Evolutionary conservation across 2,797 vertebrate species (phyloP), one percentile per base, ranked within the genome.

Genomic region (Naso thynnoides): DNA sequence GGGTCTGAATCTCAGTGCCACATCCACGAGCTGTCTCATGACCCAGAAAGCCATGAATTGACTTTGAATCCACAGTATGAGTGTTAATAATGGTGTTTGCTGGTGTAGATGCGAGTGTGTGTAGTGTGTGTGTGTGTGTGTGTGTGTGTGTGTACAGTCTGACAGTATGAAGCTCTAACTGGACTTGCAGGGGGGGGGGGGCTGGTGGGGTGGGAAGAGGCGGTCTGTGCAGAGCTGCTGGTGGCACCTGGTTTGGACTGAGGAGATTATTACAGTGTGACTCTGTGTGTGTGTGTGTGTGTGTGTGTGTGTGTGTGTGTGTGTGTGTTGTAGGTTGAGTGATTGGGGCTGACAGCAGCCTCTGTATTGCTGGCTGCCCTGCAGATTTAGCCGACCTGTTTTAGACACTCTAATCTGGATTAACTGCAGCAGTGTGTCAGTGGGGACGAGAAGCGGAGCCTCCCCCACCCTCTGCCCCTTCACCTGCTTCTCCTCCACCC

Each of bases 321-420:
- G 76, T 55, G 70, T 62, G 84, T 67, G 70, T 56, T 55, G 63
- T 13, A 56, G 66, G 63, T 68, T 93, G 91, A 94, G 92, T 94
- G 93, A 95, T 95, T 95, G 94, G 81, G 88, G 78, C 85, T 94
- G 94, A 95, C 94, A 95, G 91, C 87, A 81, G 91, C 90, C 91
- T 94, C 91, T 94, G 93, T 91, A 91, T 91, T 93, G 91, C 91
- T 94, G 93, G 93, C 89, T 90, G 92, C 86, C 87, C 90, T 85
- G 88, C 90, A 94, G 94, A 95, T 95, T 95, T 94, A 94, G 89
- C 72, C 90, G 86, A 90, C 93, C 90, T 90, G 91, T 94, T 95
- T 95, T 95, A 95, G 94, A 93, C 93, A 76, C 85, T 89, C 88
- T 95, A 95, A 95, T 95, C 94, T 95, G 94, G 94, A 95, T 95